Evolutionary conservation across 2,113 vertebrate species (phyloP), one percentile per base, ranked within the genome.

Genomic region (Mohoua ochrocephala): DNA sequence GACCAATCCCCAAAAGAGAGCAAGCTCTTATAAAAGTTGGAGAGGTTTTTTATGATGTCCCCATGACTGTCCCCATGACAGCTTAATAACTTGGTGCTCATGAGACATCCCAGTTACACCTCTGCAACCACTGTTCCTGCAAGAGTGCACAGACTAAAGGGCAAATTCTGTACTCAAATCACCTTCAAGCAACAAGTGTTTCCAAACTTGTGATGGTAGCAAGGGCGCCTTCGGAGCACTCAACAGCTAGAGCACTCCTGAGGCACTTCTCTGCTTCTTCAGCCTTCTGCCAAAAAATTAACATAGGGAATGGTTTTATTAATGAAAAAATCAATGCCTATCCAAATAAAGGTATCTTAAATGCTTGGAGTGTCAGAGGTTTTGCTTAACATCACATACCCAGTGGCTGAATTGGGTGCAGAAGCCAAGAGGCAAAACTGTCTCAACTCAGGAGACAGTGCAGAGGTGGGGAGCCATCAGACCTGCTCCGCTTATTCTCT

Each of bases 331-430:
- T 17, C 23, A 21, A 8, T 11, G 2, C 17, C 28, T 45, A 20
- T 30, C 8, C 5, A 28, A 44, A 67, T n/a, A 20, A 20, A 15
- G 2, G 5, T 49, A 17, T 16, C 61, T 87, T 11, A 64, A 35
- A 31, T 33, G 15, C 20, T 33, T 28, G 6, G 11, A 8, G 9
- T 6, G 16, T 23, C 52, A 30, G 54, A 7, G 6, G 45, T n/a
- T 82, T 76, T 30, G 49, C 26, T 63, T 31, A 18, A 18, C 33
- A 7, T 39, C 64, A 41, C 30, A 3, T 1, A 28, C 7, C 1
- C 20, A 7, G 56, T 5, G 14, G 75, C 57, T 73, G 44, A 35
- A 44, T 0, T 0, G 7, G 23, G 28, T 26, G 33, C 14, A 60
- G 76, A 65, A 83, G 30, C 33, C 4, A 5, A 2, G 2, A 39